Evolutionary conservation across 2,888 invertebrate species (phyloP).

Genomic region (Ecdyonurus torrentis): DNA sequence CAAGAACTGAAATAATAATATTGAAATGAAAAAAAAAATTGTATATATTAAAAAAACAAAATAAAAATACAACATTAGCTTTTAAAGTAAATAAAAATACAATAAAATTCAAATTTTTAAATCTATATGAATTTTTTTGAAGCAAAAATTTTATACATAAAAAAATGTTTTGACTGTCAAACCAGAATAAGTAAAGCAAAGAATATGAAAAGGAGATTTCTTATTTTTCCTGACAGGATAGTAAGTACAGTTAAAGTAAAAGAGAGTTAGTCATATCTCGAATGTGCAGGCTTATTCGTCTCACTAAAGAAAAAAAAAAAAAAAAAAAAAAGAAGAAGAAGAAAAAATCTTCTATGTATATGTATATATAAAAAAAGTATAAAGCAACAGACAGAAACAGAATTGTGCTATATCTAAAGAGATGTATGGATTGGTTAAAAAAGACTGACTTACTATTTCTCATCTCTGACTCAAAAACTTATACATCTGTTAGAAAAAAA

Average conservation of each 20-base stretch:
- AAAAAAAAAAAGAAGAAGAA: too few species aligned
- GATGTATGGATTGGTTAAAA: neutral
- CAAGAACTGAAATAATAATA: too few species aligned
- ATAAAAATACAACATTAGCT: too few species aligned
- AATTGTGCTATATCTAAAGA: neutral
- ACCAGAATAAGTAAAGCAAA: neutral
- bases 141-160: too few species aligned
- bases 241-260: neutral
- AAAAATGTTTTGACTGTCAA: neutral
- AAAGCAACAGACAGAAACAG: neutral
- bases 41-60: too few species aligned
- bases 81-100: too few species aligned
- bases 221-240: neutral
- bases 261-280: neutral
- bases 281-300: neutral
- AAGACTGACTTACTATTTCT: neutral
- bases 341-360: too few species aligned
- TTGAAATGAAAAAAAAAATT: too few species aligned
- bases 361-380: neutral
- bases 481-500: neutral
- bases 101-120: too few species aligned
- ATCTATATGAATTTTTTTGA: too few species aligned
- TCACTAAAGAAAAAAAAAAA: too few species aligned
- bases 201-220: neutral
- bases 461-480: neutral